Evolutionary conservation across 2,888 invertebrate genomes (phyloP).

Genomic region (Latrodectus hesperus): DNA sequence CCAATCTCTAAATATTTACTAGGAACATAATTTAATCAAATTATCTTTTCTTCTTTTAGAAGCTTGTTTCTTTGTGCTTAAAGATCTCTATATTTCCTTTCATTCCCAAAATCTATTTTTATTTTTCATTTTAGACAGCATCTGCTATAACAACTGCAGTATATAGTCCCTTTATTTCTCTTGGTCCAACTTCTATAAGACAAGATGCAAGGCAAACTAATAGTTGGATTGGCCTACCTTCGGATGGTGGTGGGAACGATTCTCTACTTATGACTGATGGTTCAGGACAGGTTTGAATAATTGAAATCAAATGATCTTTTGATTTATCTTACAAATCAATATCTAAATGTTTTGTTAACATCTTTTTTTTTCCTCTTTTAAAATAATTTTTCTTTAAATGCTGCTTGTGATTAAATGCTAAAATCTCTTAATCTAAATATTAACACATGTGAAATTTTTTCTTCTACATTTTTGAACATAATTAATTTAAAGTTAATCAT

Average conservation of each 20-base stretch:
- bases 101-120: too few species aligned
- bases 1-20: background rate
- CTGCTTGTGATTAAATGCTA: background rate
- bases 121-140: conserved; percentile 50
- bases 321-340: too few species aligned
- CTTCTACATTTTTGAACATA: too few species aligned
- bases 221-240: conserved; percentile 45
- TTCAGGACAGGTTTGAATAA: conserved; percentile 56
- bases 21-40: background rate
- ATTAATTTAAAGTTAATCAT: too few species aligned
- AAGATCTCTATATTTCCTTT: conserved; percentile 3
- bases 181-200: conserved; percentile 45
- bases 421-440: background rate
- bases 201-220: conserved; percentile 59
- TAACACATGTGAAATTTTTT: too few species aligned
- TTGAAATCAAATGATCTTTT: background rate
- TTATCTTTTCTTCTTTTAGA: background rate
- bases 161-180: conserved; percentile 55
- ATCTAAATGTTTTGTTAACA: background rate
- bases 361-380: background rate
- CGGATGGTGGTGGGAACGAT: conserved; percentile 56
- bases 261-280: conserved; percentile 59
- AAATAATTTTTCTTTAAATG: background rate
- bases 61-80: background rate
- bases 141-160: conserved; percentile 31